Conservation (phyloP, 2,888 invertebrate genomes). For the Phania funesta region DNA sequence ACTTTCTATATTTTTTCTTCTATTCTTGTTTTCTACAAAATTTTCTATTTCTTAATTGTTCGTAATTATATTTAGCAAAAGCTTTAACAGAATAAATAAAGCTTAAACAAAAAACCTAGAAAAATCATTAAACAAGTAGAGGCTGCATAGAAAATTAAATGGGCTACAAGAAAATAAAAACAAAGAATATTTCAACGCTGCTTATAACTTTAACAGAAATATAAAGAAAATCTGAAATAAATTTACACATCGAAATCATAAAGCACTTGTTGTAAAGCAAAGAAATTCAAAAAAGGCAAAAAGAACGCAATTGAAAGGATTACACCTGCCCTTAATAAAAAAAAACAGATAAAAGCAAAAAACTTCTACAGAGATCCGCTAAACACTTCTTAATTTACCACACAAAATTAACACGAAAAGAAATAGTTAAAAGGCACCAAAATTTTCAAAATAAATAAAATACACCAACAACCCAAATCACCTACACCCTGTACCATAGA, state of each 20-base stretch:
- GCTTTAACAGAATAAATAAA: constrained; percentile 26
- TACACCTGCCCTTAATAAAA: neutral
- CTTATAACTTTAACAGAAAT: neutral
- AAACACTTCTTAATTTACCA: constrained; percentile 15
- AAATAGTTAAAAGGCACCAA: constrained; percentile 50
- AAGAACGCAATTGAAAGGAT: neutral
- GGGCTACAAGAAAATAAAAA: neutral
- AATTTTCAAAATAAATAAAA: constrained; percentile 68
- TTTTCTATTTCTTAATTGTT: constrained; percentile 48
- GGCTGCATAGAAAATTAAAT: constrained; percentile 6
- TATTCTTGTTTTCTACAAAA: constrained; percentile 34
- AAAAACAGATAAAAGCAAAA: neutral
- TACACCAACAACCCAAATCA: constrained; percentile 65
- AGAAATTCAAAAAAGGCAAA: constrained; percentile 6
- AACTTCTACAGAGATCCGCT: neutral
- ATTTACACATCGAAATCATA: neutral
- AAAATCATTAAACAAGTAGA: constrained; percentile 35
- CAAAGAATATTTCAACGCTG: constrained; percentile 14
- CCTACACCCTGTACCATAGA: constrained; percentile 63
- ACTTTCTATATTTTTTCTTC: constrained; percentile 37
- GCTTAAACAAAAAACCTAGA: neutral
- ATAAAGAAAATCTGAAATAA: constrained; percentile 1
- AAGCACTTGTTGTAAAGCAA: constrained; percentile 6
- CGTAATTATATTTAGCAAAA: constrained; percentile 48
- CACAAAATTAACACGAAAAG: neutral